Evolutionary conservation across 2,888 invertebrate species (phyloP), one percentile per base, ranked within the genome.

Genomic region (Cyrtodaria siliqua): DNA sequence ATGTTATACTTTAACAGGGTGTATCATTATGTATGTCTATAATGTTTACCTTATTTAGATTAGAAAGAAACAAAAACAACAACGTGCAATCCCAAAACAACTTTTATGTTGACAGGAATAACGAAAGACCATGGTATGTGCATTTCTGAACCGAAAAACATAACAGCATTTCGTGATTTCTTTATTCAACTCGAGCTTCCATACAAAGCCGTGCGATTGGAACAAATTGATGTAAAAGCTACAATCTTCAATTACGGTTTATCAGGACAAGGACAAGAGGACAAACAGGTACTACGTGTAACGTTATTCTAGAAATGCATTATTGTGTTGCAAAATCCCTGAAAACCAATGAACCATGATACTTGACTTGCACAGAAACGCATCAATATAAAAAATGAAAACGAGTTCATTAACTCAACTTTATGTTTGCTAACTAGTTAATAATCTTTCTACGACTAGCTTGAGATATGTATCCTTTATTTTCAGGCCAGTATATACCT

Each of bases 231-330:
- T 44, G 79, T 86, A 14, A 69, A 82, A 38, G 88, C 79, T 2
- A 87, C 87, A 0, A 69, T 88, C 18, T 87, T 86, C 62, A 84
- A 83, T 61, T 86, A 88, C 53, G 72, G 38, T n/a, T n/a, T n/a
- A n/a, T n/a, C n/a, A n/a, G n/a, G n/a, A n/a, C n/a, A n/a, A n/a
- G n/a, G 18, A 47, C 4, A 47, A 8, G 8, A 20, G 8, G 18
- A 47, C 4, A 47, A 47, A 47, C 4, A 47, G 18, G 23, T 47
- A 47, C 8, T 8, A 8, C 49, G 8, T 47, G n/a, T n/a, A n/a
- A n/a, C n/a, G n/a, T n/a, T n/a, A n/a, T n/a, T n/a, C n/a, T n/a
- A n/a, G n/a, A n/a, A n/a, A n/a, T n/a, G n/a, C n/a, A n/a, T n/a
- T n/a, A n/a, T n/a, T n/a, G n/a, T n/a, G n/a, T n/a, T n/a, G n/a